phyloP scores from a whole-genome alignment of 2,888 invertebrate genomes.

The Synergus umbraculus region DNA sequence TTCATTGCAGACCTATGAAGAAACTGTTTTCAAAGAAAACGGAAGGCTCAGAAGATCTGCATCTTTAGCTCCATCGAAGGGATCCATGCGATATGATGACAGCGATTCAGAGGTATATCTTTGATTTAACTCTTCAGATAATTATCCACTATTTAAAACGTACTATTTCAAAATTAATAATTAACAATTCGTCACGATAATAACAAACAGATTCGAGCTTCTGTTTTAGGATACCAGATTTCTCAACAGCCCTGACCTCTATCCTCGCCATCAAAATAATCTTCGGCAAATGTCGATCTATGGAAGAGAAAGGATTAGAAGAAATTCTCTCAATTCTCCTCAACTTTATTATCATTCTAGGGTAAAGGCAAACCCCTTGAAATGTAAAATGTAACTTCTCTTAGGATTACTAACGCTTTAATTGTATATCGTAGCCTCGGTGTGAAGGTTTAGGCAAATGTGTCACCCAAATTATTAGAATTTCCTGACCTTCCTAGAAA shows the following conservation, averaged over 20 bases:
- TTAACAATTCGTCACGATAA: conserved; percentile 20
- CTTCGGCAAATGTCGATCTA: conserved; percentile 49
- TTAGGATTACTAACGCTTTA: conserved; percentile 25
- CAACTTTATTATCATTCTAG: conserved; percentile 74
- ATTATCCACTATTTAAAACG: background rate
- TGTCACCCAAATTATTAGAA: conserved; percentile 6
- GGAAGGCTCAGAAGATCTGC: conserved; percentile 62
- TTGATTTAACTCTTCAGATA: conserved; percentile 1
- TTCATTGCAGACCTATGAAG: conserved; percentile 80
- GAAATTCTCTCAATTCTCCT: conserved; percentile 71
- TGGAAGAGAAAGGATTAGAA: conserved; percentile 63
- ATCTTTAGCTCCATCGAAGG: conserved; percentile 63
- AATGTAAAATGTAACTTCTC: conserved; percentile 16
- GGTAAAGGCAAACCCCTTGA: conserved; percentile 65
- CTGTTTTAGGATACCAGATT: conserved; percentile 71
- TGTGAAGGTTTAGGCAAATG: conserved; percentile 64
- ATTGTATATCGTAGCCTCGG: conserved; percentile 67
- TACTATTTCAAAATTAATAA: background rate
- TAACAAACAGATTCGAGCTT: conserved; percentile 62
- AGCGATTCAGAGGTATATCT: conserved; percentile 73
- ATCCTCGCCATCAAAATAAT: conserved; percentile 54
- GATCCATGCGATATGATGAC: conserved; percentile 69
- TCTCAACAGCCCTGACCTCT: conserved; percentile 71
- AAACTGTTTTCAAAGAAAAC: conserved; percentile 59
- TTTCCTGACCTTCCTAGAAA: background rate